These are phyloP conservation scores for Epinephelus cyanopodus DNA, from an alignment of 2,113 vertebrate genomes.

Conservation along the genomic window DNA sequence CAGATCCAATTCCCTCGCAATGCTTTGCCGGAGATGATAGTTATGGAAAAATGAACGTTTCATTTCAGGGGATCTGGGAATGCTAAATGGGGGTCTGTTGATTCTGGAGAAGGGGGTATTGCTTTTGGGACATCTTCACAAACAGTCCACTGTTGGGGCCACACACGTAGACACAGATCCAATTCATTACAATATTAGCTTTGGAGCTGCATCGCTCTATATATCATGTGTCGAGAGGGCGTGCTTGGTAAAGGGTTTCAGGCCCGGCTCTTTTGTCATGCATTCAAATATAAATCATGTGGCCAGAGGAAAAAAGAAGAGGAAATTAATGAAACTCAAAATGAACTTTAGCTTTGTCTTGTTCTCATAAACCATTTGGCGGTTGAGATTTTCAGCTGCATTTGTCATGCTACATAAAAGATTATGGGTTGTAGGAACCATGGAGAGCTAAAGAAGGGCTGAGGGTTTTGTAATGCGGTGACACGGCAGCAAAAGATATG, in stretches of 20 bases:
- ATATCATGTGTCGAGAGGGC: constrained; percentile 60
- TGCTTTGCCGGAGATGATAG: constrained; percentile 71
- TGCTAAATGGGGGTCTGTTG: constrained; percentile 74
- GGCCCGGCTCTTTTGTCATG: constrained; percentile 37
- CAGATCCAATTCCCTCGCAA: constrained; percentile 77
- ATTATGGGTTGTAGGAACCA: background rate
- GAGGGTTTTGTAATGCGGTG: background rate
- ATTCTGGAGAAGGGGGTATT: constrained; percentile 75
- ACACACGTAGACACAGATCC: constrained; percentile 69
- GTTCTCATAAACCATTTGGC: constrained; percentile 24
- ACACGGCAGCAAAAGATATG: background rate
- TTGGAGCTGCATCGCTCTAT: constrained; percentile 64
- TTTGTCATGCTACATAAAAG: constrained; percentile 35
- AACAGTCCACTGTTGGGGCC: constrained; percentile 55
- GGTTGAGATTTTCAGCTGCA: constrained; percentile 15
- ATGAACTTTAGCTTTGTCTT: constrained; percentile 64
- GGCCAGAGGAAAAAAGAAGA: constrained; percentile 16
- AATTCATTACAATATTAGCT: constrained; percentile 75
- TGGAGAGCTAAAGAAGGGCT: background rate
- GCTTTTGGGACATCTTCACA: constrained; percentile 78
- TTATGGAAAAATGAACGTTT: constrained; percentile 69
- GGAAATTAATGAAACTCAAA: constrained; percentile 61
- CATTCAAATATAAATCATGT: constrained; percentile 60
- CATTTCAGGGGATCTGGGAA: constrained; percentile 78
- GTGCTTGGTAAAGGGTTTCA: constrained; percentile 33